A percentile compares a stretch with the other conserved stretches of the same genome.
Evolutionary conservation across 2,797 vertebrate species (phyloP).

Genomic region (Urosaurus nigricauda): DNA sequence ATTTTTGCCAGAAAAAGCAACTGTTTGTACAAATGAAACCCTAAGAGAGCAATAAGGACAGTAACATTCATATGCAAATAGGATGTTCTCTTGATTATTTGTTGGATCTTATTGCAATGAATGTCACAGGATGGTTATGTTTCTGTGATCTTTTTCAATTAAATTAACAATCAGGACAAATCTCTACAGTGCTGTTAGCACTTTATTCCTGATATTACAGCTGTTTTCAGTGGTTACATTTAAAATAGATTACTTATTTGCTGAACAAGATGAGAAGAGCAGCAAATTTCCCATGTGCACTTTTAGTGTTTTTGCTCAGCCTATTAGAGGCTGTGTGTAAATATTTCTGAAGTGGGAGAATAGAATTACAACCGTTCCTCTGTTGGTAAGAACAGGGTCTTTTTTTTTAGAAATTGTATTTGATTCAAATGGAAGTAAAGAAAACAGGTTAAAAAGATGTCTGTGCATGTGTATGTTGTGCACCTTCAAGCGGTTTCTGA

Average conservation of each 20-base stretch:
- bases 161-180: conserved; percentile 56
- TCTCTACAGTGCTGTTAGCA: conserved; percentile 18
- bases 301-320: background rate
- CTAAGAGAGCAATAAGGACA: conserved; percentile 46
- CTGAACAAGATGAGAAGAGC: conserved; percentile 43
- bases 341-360: background rate
- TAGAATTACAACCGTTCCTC: background rate
- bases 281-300: conserved; percentile 50
- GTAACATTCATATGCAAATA: conserved; percentile 50
- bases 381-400: too few relatives aligned
- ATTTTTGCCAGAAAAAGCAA: conserved; percentile 54
- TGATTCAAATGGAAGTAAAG: background rate
- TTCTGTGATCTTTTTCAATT: conserved; percentile 46
- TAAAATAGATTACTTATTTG: conserved; percentile 65
- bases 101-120: conserved; percentile 35
- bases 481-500: background rate
- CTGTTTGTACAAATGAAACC: conserved; percentile 46
- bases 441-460: background rate
- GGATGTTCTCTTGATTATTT: conserved; percentile 29
- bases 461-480: background rate
- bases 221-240: conserved; percentile 44
- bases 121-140: conserved; percentile 22
- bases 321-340: background rate
- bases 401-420: background rate
- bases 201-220: conserved; percentile 58